Evolutionary conservation across 1,140 invertebrate genomes (phyloP), one percentile per base, ranked within the genome.

Genomic region (Drosophila nigromelanica): DNA sequence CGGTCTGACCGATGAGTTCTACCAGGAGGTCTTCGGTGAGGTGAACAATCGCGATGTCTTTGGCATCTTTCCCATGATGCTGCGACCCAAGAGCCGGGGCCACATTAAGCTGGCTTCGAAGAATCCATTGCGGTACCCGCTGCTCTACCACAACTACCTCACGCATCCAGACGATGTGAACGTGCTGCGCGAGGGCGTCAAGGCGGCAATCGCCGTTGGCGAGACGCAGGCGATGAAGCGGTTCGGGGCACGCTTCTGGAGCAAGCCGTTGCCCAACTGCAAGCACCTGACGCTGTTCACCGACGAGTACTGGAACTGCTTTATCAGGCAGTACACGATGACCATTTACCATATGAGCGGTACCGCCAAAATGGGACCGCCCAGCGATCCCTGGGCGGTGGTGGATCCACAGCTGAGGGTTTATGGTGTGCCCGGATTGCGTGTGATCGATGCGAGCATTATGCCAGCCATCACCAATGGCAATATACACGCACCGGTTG

Each of bases 261-360:
- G 91, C 27, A 95, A 94, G 37, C 94, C 94, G 0, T 75, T 96
- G 18, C 97, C 97, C 0, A 96, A 96, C 67, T 97, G 97, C 82
- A 95, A 95, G 75, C 95, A 97, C 75, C 85, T 97, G 10, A 94
- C 94, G 0, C 91, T 94, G 0, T 97, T 94, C 71, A 96, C 96
- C 0, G 97, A 98, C 70, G 95, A 96, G 12, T 98, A 98, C 60
- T 97, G 97, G 96, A 94, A 96, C 61, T 97, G 97, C 76, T 93
- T 93, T 6, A 94, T 96, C 1, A 90, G 95, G 27, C 96, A 97
- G 72, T 97, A 97, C 78, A 97, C 96, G 0, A 95, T 96, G 93
- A 97, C 97, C 0, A 97, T 97, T 51, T 98, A 97, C 82, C 97
- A 98, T 71, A 94, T 97, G 92, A 96, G 95, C 0, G 95, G 96